These are phyloP conservation scores for Passerculus sandwichensis DNA, from an alignment of 2,797 vertebrate species.

Conservation along the genomic window DNA sequence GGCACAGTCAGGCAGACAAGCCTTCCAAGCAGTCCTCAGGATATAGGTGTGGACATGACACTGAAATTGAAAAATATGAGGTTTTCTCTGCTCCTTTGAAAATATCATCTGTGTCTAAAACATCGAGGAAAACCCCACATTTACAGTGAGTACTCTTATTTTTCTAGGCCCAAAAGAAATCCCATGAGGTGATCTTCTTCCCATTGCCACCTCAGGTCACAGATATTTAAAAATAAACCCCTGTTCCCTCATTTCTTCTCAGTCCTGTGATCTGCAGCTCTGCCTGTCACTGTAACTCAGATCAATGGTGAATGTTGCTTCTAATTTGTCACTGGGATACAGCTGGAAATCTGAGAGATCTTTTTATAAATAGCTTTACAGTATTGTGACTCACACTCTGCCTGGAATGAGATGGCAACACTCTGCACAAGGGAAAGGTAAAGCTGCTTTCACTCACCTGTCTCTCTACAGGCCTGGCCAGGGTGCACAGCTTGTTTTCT, in stretches of 20 bases:
- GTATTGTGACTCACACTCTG: conserved; percentile 18
- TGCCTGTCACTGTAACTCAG: background rate
- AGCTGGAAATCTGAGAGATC: background rate
- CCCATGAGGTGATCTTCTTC: background rate
- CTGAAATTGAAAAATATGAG: background rate
- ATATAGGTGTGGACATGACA: background rate
- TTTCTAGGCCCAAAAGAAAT: background rate
- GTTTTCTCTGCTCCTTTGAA: background rate
- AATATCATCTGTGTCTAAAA: background rate
- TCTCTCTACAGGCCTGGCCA: background rate
- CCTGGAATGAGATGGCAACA: background rate
- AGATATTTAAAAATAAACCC: conserved; percentile 8
- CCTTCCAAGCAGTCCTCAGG: background rate
- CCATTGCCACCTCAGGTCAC: background rate
- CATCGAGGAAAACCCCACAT: background rate
- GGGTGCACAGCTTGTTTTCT: background rate
- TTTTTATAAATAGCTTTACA: conserved; percentile 17
- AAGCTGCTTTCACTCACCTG: background rate
- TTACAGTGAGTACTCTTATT: background rate
- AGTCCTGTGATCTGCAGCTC: background rate
- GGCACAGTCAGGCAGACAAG: background rate
- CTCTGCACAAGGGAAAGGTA: background rate
- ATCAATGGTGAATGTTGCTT: background rate
- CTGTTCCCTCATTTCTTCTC: background rate
- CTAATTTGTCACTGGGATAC: conserved; percentile 11